phyloP scores from a whole-genome alignment of 2,113 vertebrate species.

The Apistogramma diplotaenia region DNA sequence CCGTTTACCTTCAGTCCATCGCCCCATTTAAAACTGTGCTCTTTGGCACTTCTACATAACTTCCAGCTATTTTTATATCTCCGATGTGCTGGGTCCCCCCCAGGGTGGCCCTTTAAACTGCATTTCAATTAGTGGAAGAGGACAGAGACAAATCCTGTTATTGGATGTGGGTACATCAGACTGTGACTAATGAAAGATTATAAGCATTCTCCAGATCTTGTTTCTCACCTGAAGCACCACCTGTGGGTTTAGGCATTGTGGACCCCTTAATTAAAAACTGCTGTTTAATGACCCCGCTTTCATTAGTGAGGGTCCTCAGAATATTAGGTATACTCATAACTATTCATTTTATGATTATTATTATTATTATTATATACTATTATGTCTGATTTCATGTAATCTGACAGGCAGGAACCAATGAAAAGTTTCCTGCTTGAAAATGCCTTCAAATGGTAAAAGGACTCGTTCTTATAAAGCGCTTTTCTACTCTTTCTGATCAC shows the following conservation, averaged over 20 bases:
- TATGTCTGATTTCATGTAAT: background rate
- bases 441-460: no score
- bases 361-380: no score
- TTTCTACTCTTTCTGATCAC: no score
- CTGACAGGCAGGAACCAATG: background rate
- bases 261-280: background rate
- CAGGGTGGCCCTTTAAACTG: background rate
- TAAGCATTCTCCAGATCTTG: background rate
- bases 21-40: background rate
- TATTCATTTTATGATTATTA: background rate
- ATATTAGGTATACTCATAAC: background rate
- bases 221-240: background rate
- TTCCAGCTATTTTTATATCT: background rate
- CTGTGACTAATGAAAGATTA: background rate
- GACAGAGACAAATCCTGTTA: background rate
- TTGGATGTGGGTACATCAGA: background rate
- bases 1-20: background rate
- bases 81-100: background rate
- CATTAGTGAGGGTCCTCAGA: rapidly evolving
- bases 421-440: background rate
- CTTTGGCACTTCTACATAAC: background rate
- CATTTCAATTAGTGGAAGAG: background rate
- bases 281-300: background rate
- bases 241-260: background rate
- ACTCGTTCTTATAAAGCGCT: no score